Evolutionary conservation across 53 echinoderm and acorn worm genomes (phyloP).

Genomic region (Echinometra lucunter): DNA sequence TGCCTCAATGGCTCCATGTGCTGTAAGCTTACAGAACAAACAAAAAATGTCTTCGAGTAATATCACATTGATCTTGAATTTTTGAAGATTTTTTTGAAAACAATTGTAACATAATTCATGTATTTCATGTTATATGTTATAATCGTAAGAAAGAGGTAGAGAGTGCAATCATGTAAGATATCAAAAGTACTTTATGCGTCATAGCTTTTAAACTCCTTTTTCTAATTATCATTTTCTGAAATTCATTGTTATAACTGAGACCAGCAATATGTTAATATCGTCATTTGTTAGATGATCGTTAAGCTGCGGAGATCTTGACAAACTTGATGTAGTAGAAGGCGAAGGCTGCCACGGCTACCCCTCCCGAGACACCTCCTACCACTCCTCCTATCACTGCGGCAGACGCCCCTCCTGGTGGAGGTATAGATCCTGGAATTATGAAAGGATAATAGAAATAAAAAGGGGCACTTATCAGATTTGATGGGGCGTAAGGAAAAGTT

Average conservation of each 20-base stretch:
- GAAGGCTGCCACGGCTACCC: not conserved
- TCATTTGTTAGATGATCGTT: not conserved
- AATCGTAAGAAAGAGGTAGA: not conserved
- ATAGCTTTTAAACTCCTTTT: not conserved
- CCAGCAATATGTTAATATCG: not conserved
- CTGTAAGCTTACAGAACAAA: too few relatives aligned
- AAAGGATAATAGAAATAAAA: not conserved
- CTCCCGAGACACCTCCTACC: not conserved
- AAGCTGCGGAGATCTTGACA: slow-evolving; percentile 6
- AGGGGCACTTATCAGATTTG: too few relatives aligned
- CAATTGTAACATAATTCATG: not conserved
- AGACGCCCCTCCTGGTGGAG: not conserved
- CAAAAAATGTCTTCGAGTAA: too few relatives aligned
- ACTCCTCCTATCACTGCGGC: slow-evolving; percentile 43
- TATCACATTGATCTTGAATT: not conserved
- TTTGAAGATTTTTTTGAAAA: not conserved
- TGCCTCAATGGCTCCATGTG: too few relatives aligned
- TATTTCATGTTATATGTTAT: not conserved
- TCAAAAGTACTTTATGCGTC: not conserved
- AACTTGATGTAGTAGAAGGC: slow-evolving; percentile 46
- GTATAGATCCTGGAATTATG: not conserved
- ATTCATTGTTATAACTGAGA: not conserved
- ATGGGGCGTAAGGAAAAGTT: too few relatives aligned
- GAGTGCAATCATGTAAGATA: too few relatives aligned
- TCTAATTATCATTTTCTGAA: not conserved